Conservation (phyloP, 2,888 invertebrate species). For the Nysson spinosus region DNA sequence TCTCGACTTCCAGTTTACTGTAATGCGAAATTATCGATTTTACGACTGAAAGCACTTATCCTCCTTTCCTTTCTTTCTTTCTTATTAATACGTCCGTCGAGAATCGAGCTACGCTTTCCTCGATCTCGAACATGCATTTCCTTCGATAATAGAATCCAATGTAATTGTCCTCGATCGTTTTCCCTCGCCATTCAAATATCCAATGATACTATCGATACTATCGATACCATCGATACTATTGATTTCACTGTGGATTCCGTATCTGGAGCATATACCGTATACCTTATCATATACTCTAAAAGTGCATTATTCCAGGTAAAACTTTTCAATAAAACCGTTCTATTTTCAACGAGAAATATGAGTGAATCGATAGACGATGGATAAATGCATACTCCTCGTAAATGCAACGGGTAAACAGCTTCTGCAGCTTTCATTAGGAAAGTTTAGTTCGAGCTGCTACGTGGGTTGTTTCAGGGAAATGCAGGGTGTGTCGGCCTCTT, state of each 20-base stretch:
- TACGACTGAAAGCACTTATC: constrained; percentile 10
- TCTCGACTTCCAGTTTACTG: constrained; percentile 13
- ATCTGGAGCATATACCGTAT: no score
- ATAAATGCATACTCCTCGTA: constrained; percentile 54
- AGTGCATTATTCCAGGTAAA: no score
- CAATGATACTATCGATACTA: no score
- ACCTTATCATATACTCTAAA: no score
- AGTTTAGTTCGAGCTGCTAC: constrained; percentile 42
- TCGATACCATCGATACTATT: no score
- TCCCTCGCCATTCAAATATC: no score
- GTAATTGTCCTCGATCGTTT: no score
- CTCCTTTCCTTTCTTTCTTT: background rate
- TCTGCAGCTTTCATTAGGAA: constrained; percentile 64
- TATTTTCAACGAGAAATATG: no score
- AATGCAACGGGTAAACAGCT: constrained; percentile 62
- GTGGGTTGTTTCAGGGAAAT: constrained; percentile 1
- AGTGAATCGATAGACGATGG: constrained; percentile 27
- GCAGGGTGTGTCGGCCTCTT: constrained; percentile 51
- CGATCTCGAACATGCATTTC: no score
- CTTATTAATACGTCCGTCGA: background rate
- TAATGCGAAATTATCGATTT: constrained; percentile 16
- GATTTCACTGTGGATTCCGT: no score
- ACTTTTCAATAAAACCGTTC: no score
- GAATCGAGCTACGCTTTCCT: background rate
- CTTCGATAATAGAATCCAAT: no score